Percentiles rank a stretch among this genome's conserved stretches.
Conservation (phyloP, 2,113 vertebrate genomes). For the Menura novaehollandiae region DNA sequence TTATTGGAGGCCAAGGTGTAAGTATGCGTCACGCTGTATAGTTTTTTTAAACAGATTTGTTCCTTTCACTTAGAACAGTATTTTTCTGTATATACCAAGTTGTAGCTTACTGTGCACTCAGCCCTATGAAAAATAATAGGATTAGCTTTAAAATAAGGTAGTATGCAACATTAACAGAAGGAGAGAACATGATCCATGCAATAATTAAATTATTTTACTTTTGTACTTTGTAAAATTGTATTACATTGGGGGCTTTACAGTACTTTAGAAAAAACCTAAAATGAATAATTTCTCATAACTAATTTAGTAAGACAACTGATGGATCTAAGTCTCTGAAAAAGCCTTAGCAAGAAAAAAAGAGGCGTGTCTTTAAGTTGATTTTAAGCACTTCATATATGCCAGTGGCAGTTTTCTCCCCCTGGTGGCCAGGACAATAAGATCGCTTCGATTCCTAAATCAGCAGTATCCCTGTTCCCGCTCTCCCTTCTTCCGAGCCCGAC, state of each 20-base stretch:
- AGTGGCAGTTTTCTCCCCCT: neutral
- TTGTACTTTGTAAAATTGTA: neutral
- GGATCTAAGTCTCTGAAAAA: neutral
- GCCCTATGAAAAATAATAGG: neutral
- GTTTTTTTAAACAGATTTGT: neutral
- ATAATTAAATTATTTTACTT: neutral
- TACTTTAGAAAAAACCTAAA: neutral
- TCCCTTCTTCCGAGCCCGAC: neutral
- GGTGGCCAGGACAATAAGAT: neutral
- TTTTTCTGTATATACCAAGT: neutral
- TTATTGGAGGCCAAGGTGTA: neutral
- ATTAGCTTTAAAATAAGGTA: neutral
- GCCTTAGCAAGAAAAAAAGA: neutral
- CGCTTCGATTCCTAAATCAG: neutral
- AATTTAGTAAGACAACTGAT: neutral
- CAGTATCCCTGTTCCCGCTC: neutral
- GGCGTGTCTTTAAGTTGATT: accelerated
- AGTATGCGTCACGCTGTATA: neutral
- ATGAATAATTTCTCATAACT: neutral
- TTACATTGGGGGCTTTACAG: neutral
- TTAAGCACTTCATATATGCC: accelerated
- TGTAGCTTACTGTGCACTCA: neutral
- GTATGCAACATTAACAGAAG: neutral
- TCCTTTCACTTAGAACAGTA: neutral
- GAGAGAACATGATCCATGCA: neutral